Conservation (phyloP, 2,888 invertebrate genomes). For the Diplolepis rosae region DNA sequence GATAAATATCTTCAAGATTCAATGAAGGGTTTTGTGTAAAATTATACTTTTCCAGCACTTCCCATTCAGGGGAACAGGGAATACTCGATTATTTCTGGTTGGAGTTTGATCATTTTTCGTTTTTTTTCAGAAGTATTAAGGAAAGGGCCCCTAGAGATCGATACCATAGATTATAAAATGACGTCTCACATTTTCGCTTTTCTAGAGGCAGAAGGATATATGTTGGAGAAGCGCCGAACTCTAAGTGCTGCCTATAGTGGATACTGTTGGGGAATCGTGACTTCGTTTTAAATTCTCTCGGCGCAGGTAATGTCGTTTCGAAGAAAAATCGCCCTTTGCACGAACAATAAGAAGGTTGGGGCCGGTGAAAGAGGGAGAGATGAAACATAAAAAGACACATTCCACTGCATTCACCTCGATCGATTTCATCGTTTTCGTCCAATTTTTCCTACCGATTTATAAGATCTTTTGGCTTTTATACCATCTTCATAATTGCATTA, state of each 20-base stretch:
- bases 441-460: slow-evolving; percentile 43
- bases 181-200: neutral
- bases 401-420: slow-evolving; percentile 31
- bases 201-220: neutral
- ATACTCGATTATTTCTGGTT: slow-evolving; percentile 9
- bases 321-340: slow-evolving; percentile 62
- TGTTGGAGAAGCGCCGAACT: slow-evolving; percentile 24
- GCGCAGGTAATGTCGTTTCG: slow-evolving; percentile 60
- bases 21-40: neutral
- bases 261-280: slow-evolving; percentile 57
- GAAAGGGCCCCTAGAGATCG: slow-evolving; percentile 23
- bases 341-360: slow-evolving; percentile 57
- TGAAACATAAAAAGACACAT: slow-evolving; percentile 26
- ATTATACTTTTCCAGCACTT: neutral
- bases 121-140: neutral
- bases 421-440: slow-evolving; percentile 42
- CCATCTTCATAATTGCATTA: neutral
- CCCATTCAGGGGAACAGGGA: neutral
- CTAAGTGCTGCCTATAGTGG: slow-evolving; percentile 40
- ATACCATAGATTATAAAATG: slow-evolving; percentile 24
- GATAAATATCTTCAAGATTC: neutral
- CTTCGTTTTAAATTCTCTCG: slow-evolving; percentile 63
- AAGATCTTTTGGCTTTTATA: neutral
- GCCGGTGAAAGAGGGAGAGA: slow-evolving; percentile 33
- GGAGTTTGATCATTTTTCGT: neutral